Evolutionary conservation across 2,888 invertebrate species (phyloP), one percentile per base, ranked within the genome.

Genomic region (Meloe dianella): DNA sequence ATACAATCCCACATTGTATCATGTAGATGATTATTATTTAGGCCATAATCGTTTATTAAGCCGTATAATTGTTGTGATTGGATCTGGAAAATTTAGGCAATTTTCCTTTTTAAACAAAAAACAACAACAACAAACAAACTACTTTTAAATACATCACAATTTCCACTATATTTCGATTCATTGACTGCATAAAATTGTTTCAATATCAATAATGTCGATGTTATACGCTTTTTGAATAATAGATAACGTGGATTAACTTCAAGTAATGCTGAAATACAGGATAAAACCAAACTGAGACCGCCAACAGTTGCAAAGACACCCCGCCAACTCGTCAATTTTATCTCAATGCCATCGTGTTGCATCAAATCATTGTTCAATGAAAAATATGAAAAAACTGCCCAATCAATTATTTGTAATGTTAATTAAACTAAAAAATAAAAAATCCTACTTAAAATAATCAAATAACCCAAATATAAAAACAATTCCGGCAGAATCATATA

Each of bases 111-210:
- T n/a, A n/a, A n/a, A n/a, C n/a, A n/a, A n/a, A n/a, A n/a, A n/a
- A n/a, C n/a, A n/a, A n/a, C n/a, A n/a, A n/a, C n/a, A n/a, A n/a
- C n/a, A n/a, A n/a, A 6, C 14, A 12, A 7, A 61, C n/a, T 29
- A 60, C 58, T 12, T 47, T 22, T 41, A 60, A 57, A 69, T 20
- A 85, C 84, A 63, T 80, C 75, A 71, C 81, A 85, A 57, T 81
- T 80, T 62, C 84, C 82, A 22, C 80, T 79, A 69, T 85, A 84
- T 69, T 78, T 82, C 2, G 85, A 85, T 71, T 80, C 83, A 72
- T 86, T 86, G 57, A 86, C 82, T 14, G 86, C 84, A 71, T 83
- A 86, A 29, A 85, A 84, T 68, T 85, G 83, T 69, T 83, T 85
- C 3, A 86, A 70, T 5, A 83, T 77, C 20, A 78, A 65, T 2